These are phyloP conservation scores for Drosophila auraria DNA, from an alignment of 1,140 invertebrate genomes.

Conservation along the genomic window DNA sequence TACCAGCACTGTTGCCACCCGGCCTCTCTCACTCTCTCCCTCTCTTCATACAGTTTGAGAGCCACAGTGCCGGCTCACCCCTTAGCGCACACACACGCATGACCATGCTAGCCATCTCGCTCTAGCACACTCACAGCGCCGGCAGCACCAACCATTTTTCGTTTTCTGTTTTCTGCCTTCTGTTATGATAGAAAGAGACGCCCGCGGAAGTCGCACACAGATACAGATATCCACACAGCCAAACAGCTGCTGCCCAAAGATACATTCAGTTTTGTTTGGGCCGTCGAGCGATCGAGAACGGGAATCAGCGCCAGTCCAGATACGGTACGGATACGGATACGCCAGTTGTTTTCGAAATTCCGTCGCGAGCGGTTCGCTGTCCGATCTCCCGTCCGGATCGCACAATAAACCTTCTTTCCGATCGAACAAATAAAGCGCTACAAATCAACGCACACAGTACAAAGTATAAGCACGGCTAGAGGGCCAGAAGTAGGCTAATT, in stretches of 20 bases:
- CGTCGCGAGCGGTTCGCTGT: conserved; percentile 67
- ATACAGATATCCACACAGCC: background rate
- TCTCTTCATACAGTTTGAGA: background rate
- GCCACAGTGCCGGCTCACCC: background rate
- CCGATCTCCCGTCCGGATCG: conserved; percentile 34
- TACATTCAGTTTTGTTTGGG: conserved; percentile 20
- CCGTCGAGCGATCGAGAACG: conserved; percentile 17
- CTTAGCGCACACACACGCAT: background rate
- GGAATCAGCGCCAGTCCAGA: conserved; percentile 10
- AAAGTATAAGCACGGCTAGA: background rate
- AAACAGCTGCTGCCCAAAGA: conserved; percentile 11
- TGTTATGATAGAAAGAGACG: conserved; percentile 5
- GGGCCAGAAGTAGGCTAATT: conserved; percentile 13
- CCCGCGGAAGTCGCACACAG: conserved; percentile 9
- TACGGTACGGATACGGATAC: conserved; percentile 19
- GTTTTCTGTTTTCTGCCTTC: conserved; percentile 39
- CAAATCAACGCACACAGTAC: conserved; percentile 32
- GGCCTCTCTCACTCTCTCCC: background rate
- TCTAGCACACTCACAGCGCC: conserved; percentile 24
- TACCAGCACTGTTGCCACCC: background rate
- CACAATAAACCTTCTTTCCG: conserved; percentile 34
- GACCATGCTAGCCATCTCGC: conserved; percentile 17
- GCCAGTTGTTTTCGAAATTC: conserved; percentile 61
- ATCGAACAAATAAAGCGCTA: conserved; percentile 21
- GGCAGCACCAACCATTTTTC: conserved; percentile 41